Evolutionary conservation across 2,113 vertebrate species (phyloP).

Genomic region (Drymodes brunneopygia): DNA sequence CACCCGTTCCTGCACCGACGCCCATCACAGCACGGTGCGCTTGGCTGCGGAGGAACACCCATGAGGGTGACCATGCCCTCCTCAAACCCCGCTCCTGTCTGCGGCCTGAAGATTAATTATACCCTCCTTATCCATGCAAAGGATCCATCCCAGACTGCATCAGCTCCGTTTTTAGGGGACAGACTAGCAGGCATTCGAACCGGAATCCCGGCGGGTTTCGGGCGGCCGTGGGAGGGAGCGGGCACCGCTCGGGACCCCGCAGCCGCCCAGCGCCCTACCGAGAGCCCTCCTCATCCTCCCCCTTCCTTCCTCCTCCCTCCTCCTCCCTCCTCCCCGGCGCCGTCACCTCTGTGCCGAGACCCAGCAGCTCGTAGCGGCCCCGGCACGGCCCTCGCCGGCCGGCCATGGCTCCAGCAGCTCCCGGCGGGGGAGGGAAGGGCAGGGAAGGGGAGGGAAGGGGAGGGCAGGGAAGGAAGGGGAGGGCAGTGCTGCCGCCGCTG

Average conservation of each 20-base stretch:
- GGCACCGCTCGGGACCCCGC: neutral
- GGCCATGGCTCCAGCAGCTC: neutral
- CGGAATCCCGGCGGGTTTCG: neutral
- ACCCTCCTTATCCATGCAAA: neutral
- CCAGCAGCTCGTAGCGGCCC: neutral
- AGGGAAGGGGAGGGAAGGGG: neutral
- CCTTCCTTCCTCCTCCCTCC: too few relatives aligned
- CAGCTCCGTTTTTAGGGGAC: too few relatives aligned
- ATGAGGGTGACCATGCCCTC: too few relatives aligned
- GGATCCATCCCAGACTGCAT: rapidly evolving
- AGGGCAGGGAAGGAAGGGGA: neutral
- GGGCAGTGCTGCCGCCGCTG: neutral
- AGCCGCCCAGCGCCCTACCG: too few relatives aligned
- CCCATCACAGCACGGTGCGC: neutral
- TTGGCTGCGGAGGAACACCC: neutral
- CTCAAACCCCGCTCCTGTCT: neutral
- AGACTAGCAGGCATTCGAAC: neutral
- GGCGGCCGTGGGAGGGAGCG: neutral
- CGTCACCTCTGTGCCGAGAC: neutral
- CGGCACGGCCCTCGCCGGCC: neutral
- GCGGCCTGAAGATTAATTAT: too few relatives aligned
- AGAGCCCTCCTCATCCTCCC: too few relatives aligned
- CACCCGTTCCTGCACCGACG: too few relatives aligned
- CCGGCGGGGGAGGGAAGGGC: neutral
- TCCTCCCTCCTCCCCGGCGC: too few relatives aligned